These are phyloP conservation scores for Drosophila rhopaloa DNA, from an alignment of 1,140 invertebrate species.

Conservation along the genomic window DNA sequence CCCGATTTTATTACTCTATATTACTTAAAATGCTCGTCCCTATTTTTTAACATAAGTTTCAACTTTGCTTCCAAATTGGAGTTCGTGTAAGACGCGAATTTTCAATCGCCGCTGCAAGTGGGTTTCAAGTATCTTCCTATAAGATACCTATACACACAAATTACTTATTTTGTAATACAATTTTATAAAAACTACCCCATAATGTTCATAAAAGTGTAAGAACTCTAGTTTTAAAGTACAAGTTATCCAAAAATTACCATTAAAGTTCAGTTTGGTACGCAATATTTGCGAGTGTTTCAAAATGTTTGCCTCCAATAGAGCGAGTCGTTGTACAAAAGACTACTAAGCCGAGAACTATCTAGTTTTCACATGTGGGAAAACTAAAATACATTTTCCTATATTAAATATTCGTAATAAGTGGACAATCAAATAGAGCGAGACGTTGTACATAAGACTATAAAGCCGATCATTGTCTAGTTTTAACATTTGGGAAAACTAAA, in stretches of 20 bases:
- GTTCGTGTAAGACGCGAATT: conserved; percentile 26
- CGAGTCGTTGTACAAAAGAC: too few relatives aligned
- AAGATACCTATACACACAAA: conserved; percentile 14
- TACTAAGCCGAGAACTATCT: too few relatives aligned
- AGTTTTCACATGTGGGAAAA: too few relatives aligned
- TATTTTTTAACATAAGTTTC: conserved; percentile 1
- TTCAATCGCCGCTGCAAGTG: background rate
- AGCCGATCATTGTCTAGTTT: too few relatives aligned
- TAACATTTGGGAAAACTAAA: too few relatives aligned
- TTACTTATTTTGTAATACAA: conserved; percentile 35
- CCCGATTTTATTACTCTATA: conserved; percentile 11
- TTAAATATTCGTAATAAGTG: too few relatives aligned
- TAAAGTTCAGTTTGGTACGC: conserved; percentile 1
- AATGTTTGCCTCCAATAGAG: background rate
- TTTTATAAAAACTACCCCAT: conserved; percentile 1
- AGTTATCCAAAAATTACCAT: background rate
- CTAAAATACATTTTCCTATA: too few relatives aligned
- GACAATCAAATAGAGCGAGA: too few relatives aligned
- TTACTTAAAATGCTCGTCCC: conserved; percentile 1
- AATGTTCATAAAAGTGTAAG: background rate
- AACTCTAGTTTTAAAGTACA: conserved; percentile 10
- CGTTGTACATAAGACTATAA: too few relatives aligned
- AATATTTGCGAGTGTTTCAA: background rate
- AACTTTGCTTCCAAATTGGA: conserved; percentile 5
- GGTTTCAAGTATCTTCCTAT: conserved; percentile 33